Evolutionary conservation across 2,113 vertebrate genomes (phyloP), one percentile per base, ranked within the genome.

Genomic region (Mesitornis unicolor): DNA sequence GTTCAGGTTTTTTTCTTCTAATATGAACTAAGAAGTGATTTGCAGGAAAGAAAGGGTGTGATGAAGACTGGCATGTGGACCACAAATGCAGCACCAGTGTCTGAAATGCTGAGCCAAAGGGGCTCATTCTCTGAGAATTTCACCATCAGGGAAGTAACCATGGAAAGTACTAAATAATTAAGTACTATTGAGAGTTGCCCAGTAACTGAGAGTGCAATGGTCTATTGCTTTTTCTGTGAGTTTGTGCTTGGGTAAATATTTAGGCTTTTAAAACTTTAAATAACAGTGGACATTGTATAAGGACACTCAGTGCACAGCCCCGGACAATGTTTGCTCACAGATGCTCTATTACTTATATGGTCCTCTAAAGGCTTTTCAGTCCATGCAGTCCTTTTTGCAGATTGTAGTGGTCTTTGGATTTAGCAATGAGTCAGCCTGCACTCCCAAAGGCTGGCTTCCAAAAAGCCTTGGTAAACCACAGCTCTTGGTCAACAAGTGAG

Each of bases 161-260:
- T 91, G 84, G 92, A 96, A 96, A 96, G 84, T 43, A 85, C 89
- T 89, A 95, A 97, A 96, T 97, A 96, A 96, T 95, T 73, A 94
- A 96, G 92, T 83, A 70, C 91, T 94, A 6, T 47, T 67, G 70
- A 84, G 60, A 31, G 94, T 95, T 95, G 75, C 94, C 78, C 91
- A 80, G 96, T 91, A 83, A 96, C 94, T 69, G 53, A 90, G 91
- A 91, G 94, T 40, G 63, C 85, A 88, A 85, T 69, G 86, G 82
- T 59, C 59, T 85, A 91, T 84, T n/a, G 71, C 45, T 93, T 93
- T 94, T 88, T 88, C 87, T 91, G 87, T 86, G 75, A 77, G 75
- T 82, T 80, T 86, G 87, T 53, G 50, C 71, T 93, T 96, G 78
- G 59, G 96, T 96, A 97, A 97, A 96, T 95, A 97, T 95, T 96